Percentiles rank a stretch among this genome's conserved stretches.
Conservation (phyloP, 1,140 invertebrate genomes). For the Vanessa atalanta region DNA sequence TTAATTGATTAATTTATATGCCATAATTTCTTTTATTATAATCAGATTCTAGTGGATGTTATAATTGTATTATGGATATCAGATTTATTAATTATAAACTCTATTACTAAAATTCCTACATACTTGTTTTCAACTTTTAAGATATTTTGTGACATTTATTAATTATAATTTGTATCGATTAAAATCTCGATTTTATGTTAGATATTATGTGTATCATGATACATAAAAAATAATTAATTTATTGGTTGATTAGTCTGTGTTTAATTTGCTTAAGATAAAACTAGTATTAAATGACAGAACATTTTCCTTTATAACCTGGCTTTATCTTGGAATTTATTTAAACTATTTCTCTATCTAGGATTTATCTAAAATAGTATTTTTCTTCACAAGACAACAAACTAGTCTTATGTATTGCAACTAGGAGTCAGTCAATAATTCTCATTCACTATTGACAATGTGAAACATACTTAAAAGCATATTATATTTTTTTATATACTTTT, state of each 20-base stretch:
- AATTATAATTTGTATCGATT: neutral
- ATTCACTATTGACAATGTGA: too few species aligned
- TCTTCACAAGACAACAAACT: too few species aligned
- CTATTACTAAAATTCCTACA: neutral
- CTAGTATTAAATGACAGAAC: too few species aligned
- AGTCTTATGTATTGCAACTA: too few species aligned
- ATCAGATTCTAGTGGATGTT: neutral
- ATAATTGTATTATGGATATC: neutral
- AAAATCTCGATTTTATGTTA: neutral
- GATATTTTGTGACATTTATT: neutral
- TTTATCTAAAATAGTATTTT: too few species aligned
- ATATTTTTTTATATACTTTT: too few species aligned
- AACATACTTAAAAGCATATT: too few species aligned
- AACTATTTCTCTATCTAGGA: too few species aligned
- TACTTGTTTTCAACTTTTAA: neutral
- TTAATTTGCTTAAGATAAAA: too few species aligned
- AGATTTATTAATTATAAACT: neutral
- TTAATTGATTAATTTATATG: conserved; percentile 5
- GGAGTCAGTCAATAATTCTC: too few species aligned
- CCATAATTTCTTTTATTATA: neutral
- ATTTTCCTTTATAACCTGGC: too few species aligned
- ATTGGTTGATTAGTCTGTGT: neutral
- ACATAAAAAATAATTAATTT: neutral
- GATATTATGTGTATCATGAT: neutral
- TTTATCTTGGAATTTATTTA: too few species aligned